Percentiles rank a stretch among this genome's conserved stretches.
Conservation (phyloP, 2,113 vertebrate species). For the Mobula hypostoma region DNA sequence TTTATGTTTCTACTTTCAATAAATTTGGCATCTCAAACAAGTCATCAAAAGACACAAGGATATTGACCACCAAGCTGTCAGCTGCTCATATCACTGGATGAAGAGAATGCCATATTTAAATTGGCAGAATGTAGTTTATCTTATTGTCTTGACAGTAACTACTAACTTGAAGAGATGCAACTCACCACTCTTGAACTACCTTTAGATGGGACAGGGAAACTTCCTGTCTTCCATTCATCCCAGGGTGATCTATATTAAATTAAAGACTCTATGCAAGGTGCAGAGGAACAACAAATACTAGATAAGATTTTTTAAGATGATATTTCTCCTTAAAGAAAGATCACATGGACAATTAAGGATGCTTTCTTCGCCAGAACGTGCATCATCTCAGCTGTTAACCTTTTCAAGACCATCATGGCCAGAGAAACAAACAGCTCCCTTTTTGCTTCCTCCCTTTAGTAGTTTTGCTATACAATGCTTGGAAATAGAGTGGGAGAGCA, state of each 20-base stretch:
- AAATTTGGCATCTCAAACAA: slow-evolving; percentile 7
- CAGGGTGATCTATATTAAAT: slow-evolving; percentile 10
- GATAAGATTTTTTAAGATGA: slow-evolving; percentile 52
- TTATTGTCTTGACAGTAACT: background rate
- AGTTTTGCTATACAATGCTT: background rate
- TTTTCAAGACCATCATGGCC: slow-evolving; percentile 58
- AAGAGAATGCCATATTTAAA: slow-evolving; percentile 13
- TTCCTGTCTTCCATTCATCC: background rate
- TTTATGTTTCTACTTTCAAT: slow-evolving; percentile 8
- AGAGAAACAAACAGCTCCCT: background rate
- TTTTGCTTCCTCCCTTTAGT: background rate
- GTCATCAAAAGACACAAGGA: background rate
- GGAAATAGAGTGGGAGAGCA: background rate
- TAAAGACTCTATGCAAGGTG: slow-evolving; percentile 62
- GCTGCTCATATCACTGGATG: background rate
- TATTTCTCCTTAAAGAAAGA: slow-evolving; percentile 49
- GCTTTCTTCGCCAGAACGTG: slow-evolving; percentile 52
- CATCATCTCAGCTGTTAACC: slow-evolving; percentile 55
- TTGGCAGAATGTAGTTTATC: slow-evolving; percentile 4
- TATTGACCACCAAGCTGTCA: background rate
- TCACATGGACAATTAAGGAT: slow-evolving; percentile 26
- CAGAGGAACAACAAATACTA: slow-evolving; percentile 58
- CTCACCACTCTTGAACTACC: background rate
- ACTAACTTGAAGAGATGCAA: background rate
- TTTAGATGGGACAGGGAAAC: background rate